Base-by-base conservation (phyloP, 2,797 vertebrate genomes). In the Hapalemur alaotrensis region DNA sequence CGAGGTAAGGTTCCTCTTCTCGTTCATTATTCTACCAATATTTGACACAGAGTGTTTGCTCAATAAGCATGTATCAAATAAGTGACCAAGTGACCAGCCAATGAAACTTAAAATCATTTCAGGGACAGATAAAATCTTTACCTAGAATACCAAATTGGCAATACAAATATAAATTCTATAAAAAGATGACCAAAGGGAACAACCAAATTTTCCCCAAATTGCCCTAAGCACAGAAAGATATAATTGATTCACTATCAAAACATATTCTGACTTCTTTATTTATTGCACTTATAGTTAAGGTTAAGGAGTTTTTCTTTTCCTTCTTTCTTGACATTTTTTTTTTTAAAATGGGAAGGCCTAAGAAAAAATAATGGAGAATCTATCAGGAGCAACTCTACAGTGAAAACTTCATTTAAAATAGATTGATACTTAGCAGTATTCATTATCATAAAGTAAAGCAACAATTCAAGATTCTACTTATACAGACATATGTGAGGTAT, bases 381-480 rank as follows among this genome's bases (percentile, higher is more conserved):
- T 93, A 1, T 92, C 41, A 93, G 96, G 13, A 4, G 2, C 65
- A 41, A 75, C 54, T 15, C 17, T 94, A 88, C 67, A 96, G 61
- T 89, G 41, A 83, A 95, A 67, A 75, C 18, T 23, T 75, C 41
- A 20, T 6, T 96, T 97, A 84, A 88, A 97, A 95, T 89, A 15
- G 5, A 80, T 46, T 72, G 46, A 92, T 57, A 5, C 1, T 89
- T 81, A 95, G 13, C 9, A 92, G 14, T 93, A 85, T 54, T 94
- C 93, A 89, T 81, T 91, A 54, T 30, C 76, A n/a, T 48, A 79
- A 69, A 5, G 20, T n/a, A 92, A 97, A 93, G 87, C 32, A 80
- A 41, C 52, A 22, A 38, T 96, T 76, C 59, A 94, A 67, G 65
- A 88, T 73, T 95, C 46, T 48, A 81, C 13, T 72, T 88, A 46